Base-by-base conservation (phyloP, 2,113 vertebrate species). In the Guaruba guarouba region DNA sequence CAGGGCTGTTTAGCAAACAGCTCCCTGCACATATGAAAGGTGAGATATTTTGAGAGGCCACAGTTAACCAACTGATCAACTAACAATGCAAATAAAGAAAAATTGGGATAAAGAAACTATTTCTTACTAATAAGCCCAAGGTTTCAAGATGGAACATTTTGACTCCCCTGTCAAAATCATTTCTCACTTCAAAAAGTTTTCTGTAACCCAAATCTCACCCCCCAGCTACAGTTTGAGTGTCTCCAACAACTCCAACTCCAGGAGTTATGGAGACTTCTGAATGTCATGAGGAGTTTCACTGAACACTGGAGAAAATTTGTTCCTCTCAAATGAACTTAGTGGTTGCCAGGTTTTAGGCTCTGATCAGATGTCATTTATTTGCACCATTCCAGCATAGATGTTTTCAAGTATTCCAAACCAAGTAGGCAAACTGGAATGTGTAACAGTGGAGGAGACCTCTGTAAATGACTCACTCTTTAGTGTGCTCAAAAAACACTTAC, bases 321-420 rank as follows among this genome's bases (percentile, higher is more conserved):
- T 95, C 68, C 76, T 91, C 90, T 61, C 46, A 79, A 86, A 37
- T 66, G 41, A 76, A 73, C 28, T 64, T 92, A 86, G 92, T 71
- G 31, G 23, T 66, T 94, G 86, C 77, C 82, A 91, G 88, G 69
- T 91, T 94, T 86, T 57, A 62, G 73, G 19, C 17, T 95, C 81
- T 62, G 59, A 90, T 95, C 77, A 88, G 83, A 85, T 92, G 88
- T 57, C 76, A 73, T 93, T 88, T 94, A 79, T 95, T 95, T 93
- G 52, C 69, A 75, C 77, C 88, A 68, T 86, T 95, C 62, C 44
- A 88, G 48, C 10, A 70, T 86, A 93, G 81, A 88, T 96, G 75
- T 78, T 93, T 77, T 62, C 52, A 88, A 79, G 62, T 91, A 78
- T 69, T 89, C 62, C 44, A 86, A 73, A 83, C 7, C 1, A 0